Evolutionary conservation across 2,888 invertebrate genomes (phyloP).

Genomic region (Fissipunctia ypsillon): DNA sequence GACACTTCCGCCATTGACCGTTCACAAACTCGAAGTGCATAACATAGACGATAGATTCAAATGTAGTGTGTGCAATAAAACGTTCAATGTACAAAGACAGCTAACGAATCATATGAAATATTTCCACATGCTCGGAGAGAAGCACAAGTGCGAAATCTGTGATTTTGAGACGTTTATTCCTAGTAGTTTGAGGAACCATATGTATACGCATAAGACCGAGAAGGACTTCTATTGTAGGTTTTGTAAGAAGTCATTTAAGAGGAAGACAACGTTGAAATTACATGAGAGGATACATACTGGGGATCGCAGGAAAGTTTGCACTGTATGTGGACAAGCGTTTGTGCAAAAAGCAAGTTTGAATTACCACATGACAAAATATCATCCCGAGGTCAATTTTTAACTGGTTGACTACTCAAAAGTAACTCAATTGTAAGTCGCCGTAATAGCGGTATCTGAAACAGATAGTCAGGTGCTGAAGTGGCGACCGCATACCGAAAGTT

Average conservation of each 20-base stretch:
- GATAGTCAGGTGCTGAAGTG: no score
- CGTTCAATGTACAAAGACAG: slow-evolving; percentile 76
- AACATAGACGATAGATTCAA: slow-evolving; percentile 79
- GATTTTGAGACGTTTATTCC: slow-evolving; percentile 80
- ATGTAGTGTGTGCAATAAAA: slow-evolving; percentile 81
- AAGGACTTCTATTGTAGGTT: slow-evolving; percentile 85
- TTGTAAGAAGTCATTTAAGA: slow-evolving; percentile 71
- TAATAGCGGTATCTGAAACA: neutral
- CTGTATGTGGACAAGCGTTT: slow-evolving; percentile 83
- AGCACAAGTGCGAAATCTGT: slow-evolving; percentile 78
- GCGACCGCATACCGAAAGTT: neutral
- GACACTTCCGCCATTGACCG: slow-evolving; percentile 72
- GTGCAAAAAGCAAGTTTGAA: slow-evolving; percentile 87
- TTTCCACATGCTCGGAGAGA: slow-evolving; percentile 83
- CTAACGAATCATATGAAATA: slow-evolving; percentile 77
- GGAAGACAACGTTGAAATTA: slow-evolving; percentile 76
- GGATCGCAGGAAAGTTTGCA: slow-evolving; percentile 81
- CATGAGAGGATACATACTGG: slow-evolving; percentile 86
- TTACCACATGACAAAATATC: slow-evolving; percentile 86
- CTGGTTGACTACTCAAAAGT: no score
- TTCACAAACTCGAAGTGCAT: slow-evolving; percentile 74
- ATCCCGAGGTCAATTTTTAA: slow-evolving; percentile 82
- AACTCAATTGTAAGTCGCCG: neutral
- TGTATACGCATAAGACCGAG: slow-evolving; percentile 63
- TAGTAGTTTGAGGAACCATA: neutral